Evolutionary conservation across 2,888 invertebrate genomes (phyloP).

Genomic region (Pseudeuparius sepicola): DNA sequence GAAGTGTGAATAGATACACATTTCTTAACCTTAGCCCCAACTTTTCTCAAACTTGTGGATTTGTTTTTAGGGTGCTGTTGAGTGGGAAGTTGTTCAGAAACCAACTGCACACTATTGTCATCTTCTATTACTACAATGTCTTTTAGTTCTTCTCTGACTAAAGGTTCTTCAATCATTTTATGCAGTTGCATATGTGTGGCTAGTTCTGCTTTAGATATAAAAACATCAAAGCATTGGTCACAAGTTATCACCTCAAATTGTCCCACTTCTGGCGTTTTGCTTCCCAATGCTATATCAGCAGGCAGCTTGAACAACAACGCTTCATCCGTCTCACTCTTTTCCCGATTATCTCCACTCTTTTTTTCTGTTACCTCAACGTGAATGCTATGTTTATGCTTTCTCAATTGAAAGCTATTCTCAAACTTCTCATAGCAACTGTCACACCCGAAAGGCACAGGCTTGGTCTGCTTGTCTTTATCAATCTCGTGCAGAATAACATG

Average conservation of each 20-base stretch:
- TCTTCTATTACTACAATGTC: constrained; percentile 11
- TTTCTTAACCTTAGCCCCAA: too few species aligned
- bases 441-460: constrained; percentile 21
- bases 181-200: constrained; percentile 24
- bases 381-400: constrained; percentile 19
- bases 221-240: constrained; percentile 29
- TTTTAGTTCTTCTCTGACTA: not conserved
- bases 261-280: too few species aligned
- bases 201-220: constrained; percentile 24
- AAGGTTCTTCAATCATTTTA: constrained; percentile 17
- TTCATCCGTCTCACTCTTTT: too few species aligned
- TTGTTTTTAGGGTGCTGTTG: too few species aligned
- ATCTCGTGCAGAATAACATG: constrained; percentile 24
- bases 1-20: too few species aligned
- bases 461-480: too few species aligned
- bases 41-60: too few species aligned
- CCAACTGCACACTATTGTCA: too few species aligned
- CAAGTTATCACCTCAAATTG: constrained; percentile 19
- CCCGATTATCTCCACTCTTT: too few species aligned
- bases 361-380: not conserved
- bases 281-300: too few species aligned
- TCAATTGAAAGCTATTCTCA: constrained; percentile 25
- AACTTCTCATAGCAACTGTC: constrained; percentile 20
- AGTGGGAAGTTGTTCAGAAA: too few species aligned
- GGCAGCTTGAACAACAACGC: too few species aligned